These are phyloP conservation scores for Muntiacus muntjak DNA, from an alignment of 2,113 vertebrate genomes.

Conservation along the genomic window DNA sequence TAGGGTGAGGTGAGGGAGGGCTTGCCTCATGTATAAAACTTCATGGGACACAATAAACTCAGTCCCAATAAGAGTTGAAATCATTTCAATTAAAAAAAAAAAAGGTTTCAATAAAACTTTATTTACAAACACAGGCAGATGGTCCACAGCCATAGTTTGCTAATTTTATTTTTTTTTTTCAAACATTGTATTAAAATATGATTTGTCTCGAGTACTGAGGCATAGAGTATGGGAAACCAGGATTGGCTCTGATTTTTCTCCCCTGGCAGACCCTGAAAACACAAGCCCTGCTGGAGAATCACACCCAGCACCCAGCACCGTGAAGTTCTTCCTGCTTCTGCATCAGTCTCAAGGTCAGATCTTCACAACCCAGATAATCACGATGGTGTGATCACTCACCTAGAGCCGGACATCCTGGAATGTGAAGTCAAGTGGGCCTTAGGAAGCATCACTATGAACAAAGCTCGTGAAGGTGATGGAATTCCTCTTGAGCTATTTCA, in stretches of 20 bases:
- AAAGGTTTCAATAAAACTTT: neutral
- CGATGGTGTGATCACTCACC: neutral
- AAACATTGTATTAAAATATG: neutral
- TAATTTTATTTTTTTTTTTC: neutral
- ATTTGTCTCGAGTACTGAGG: neutral
- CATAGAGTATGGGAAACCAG: no score
- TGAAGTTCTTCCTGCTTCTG: neutral
- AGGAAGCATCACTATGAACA: neutral
- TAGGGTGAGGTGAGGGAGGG: no score
- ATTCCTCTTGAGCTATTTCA: neutral
- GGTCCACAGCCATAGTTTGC: neutral
- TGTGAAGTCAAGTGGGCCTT: neutral
- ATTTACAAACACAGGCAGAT: neutral
- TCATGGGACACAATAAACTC: neutral
- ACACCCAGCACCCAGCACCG: rapidly evolving
- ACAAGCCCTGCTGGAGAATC: neutral
- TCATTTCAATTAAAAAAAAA: neutral
- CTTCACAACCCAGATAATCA: neutral
- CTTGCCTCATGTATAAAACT: neutral
- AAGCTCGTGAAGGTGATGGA: neutral
- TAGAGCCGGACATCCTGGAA: neutral
- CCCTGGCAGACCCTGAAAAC: neutral
- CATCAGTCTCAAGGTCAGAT: neutral
- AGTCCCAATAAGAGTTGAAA: neutral
- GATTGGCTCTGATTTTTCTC: neutral